Evolutionary conservation across 2,888 invertebrate genomes (phyloP).

Genomic region (Eupithecia vulgata): DNA sequence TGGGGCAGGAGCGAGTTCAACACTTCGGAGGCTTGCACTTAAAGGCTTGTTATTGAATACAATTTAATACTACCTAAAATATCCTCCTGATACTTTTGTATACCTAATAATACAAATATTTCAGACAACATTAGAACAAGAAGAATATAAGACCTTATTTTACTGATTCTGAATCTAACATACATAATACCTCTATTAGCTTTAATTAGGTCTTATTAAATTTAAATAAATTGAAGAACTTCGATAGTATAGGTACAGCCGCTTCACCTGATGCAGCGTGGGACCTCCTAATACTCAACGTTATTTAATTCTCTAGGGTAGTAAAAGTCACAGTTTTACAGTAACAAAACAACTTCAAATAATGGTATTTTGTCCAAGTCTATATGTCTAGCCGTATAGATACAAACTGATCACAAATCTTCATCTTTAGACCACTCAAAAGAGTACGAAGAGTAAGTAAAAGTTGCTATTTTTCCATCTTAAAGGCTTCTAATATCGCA

Average conservation of each 20-base stretch:
- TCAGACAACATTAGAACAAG: no score
- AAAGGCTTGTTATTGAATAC: neutral
- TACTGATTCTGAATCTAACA: no score
- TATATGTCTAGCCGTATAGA: neutral
- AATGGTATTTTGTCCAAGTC: neutral
- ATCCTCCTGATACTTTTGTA: no score
- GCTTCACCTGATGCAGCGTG: neutral
- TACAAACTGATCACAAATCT: neutral
- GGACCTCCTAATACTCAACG: neutral
- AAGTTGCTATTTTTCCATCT: slow-evolving; percentile 82
- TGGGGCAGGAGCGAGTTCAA: slow-evolving; percentile 13
- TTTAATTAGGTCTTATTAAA: no score
- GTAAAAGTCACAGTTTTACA: no score
- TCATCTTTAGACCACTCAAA: slow-evolving; percentile 44
- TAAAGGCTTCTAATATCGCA: slow-evolving; percentile 81
- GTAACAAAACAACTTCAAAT: no score
- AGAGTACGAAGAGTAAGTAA: slow-evolving; percentile 64
- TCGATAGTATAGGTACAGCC: neutral
- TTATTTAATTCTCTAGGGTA: neutral
- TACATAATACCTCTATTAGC: no score
- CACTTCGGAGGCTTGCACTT: neutral
- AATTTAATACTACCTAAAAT: no score
- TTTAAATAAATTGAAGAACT: no score
- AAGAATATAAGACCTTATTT: no score
- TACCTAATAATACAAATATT: no score